A percentile compares a stretch with the other conserved stretches of the same genome.
Conservation (phyloP, 2,113 vertebrate genomes). For the Perognathus longimembris region DNA sequence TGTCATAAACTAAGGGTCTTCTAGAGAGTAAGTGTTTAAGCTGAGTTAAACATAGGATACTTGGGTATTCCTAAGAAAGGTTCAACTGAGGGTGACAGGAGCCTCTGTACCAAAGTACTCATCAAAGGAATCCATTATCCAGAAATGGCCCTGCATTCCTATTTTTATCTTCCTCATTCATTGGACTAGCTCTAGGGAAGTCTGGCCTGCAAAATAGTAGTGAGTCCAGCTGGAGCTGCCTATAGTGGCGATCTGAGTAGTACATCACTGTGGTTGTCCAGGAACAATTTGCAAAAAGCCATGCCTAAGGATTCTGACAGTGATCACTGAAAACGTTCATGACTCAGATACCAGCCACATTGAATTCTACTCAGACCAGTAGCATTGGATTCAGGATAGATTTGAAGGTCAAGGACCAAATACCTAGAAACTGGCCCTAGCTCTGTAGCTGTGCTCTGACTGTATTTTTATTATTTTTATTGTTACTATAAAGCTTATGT, state of each 20-base stretch:
- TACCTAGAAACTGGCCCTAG: too few species aligned
- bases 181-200: neutral
- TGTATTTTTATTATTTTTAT: too few species aligned
- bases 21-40: too few species aligned
- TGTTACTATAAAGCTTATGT: too few species aligned
- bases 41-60: too few species aligned
- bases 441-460: neutral
- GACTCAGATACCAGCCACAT: neutral
- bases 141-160: neutral
- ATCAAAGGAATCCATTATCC: neutral
- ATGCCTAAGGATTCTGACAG: neutral
- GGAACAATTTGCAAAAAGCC: neutral
- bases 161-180: neutral
- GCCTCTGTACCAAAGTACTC: neutral
- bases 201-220: too few species aligned
- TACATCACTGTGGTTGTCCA: too few species aligned
- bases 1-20: too few species aligned
- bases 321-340: neutral
- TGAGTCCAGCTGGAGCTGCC: neutral
- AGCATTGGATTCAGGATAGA: neutral
- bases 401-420: too few species aligned
- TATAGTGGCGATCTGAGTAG: rapidly evolving
- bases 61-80: neutral
- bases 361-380: neutral
- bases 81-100: neutral